phyloP scores from a whole-genome alignment of 1,140 invertebrate genomes.

The Teleopsis dalmanni region DNA sequence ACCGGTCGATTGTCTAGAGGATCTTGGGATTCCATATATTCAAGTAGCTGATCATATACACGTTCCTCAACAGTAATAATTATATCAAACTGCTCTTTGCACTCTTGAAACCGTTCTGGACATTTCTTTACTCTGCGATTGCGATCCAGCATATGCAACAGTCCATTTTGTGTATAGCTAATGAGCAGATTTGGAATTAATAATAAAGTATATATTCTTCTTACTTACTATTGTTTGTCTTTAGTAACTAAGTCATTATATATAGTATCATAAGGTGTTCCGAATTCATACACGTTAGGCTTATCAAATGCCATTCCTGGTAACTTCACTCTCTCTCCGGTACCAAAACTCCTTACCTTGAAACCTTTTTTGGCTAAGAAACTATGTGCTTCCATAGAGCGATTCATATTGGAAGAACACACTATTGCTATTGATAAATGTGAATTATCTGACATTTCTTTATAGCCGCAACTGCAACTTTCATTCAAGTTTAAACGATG shows the following conservation, averaged over 20 bases:
- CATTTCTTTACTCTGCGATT: conserved; percentile 91
- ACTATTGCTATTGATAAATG: conserved; percentile 85
- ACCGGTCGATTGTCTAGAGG: conserved; percentile 75
- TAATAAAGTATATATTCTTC: not conserved
- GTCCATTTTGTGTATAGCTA: conserved; percentile 96
- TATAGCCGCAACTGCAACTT: no score
- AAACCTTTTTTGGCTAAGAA: conserved; percentile 96
- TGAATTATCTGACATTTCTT: conserved; percentile 19
- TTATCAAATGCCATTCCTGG: conserved; percentile 90
- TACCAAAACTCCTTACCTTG: conserved; percentile 89
- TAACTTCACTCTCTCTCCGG: conserved; percentile 94
- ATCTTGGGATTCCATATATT: conserved; percentile 63
- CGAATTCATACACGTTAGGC: conserved; percentile 98
- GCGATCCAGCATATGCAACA: conserved; percentile 96
- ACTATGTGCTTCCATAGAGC: conserved; percentile 98
- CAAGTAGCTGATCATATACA: conserved; percentile 93
- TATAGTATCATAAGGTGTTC: conserved; percentile 92
- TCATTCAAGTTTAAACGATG: no score
- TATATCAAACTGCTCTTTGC: conserved; percentile 89
- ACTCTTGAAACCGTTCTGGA: conserved; percentile 91
- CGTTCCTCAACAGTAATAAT: conserved; percentile 97
- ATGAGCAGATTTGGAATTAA: not conserved
- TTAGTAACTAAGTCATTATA: conserved; percentile 88
- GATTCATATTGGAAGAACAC: conserved; percentile 98
- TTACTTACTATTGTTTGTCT: conserved; percentile 74